phyloP scores from a whole-genome alignment of 1,140 invertebrate genomes.

The Macrosteles quadrilineatus region DNA sequence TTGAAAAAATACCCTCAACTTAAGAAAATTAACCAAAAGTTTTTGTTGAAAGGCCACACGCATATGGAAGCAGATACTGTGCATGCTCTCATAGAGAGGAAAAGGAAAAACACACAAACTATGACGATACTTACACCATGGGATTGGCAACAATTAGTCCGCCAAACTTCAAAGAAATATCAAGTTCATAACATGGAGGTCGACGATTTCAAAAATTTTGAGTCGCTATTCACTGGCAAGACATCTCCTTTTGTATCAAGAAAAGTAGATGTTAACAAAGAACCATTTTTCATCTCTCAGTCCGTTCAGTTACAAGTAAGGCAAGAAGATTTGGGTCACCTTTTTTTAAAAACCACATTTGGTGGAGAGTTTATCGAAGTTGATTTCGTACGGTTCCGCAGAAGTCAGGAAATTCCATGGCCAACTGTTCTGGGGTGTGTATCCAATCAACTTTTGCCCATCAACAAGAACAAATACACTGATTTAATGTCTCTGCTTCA shows the following conservation, averaged over 20 bases:
- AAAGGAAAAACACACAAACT: constrained; percentile 40
- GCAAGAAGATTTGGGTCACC: not conserved
- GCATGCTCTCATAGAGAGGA: constrained; percentile 34
- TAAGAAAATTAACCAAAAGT: constrained; percentile 32
- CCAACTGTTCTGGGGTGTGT: not conserved
- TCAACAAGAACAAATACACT: constrained; percentile 12
- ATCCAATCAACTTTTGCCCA: not conserved
- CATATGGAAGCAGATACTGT: constrained; percentile 33
- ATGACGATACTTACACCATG: constrained; percentile 26
- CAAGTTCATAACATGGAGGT: constrained; percentile 25
- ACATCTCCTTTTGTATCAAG: constrained; percentile 1
- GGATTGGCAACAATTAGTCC: constrained; percentile 25
- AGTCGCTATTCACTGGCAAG: constrained; percentile 7
- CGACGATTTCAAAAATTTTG: constrained; percentile 23
- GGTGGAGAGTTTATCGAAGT: not conserved
- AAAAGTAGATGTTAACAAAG: not conserved
- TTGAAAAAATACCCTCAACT: constrained; percentile 8
- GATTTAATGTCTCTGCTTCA: constrained; percentile 4
- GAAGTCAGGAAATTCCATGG: not conserved
- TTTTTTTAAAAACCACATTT: constrained; percentile 6
- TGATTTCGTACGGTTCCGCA: not conserved
- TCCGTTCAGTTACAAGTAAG: constrained; percentile 6
- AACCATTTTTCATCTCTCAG: constrained; percentile 15
- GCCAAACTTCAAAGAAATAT: constrained; percentile 22
- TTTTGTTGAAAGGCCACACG: constrained; percentile 30